Base-by-base conservation (phyloP, 2,888 invertebrate species). In the Suillia variegata region DNA sequence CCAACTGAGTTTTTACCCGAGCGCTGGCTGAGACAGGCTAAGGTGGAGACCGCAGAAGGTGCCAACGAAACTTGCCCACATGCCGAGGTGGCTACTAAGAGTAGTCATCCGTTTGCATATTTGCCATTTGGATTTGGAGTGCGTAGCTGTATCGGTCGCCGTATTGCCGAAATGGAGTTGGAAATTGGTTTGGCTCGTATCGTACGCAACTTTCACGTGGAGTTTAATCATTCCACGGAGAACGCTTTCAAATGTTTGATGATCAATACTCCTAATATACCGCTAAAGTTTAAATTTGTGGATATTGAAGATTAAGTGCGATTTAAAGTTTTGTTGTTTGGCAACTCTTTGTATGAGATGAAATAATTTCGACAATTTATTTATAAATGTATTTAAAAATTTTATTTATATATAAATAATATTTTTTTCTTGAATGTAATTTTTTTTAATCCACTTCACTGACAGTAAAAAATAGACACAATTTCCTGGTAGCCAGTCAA, bases 91-190 rank as follows among this genome's bases (percentile, higher is more conserved):
- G 77, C 70, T 45, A 8, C 58, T 0, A 69, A 62, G 1, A 70
- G 72, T 61, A 79, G 78, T 0, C 26, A 26, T 26, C 26, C 26
- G 5, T 81, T 81, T 54, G 54, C 74, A 0, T 78, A 72, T 56
- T 73, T 88, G 59, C 90, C 90, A 0, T 91, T 91, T 72, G 90
- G 90, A 0, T 88, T 87, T 70, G 91, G 90, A 0, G 84, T 88
- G 0, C 84, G 90, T 48, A 86, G 86, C 63, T 91, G 91, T 71
- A 85, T 90, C 63, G 92, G 92, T 1, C 84, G 88, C 70, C 83
- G 92, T 70, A 87, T 93, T 64, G 91, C 91, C 1, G 89, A 90
- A 70, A 83, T 92, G 71, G 91, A 91, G 79, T 83, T 90, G 54
- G 87, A 87, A 74, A 82, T 83, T 17, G 79, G 87, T 0, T 65